A percentile compares a stretch with the other conserved stretches of the same genome.
phyloP scores from a whole-genome alignment of 1,140 invertebrate genomes.

The Thrips palmi region DNA sequence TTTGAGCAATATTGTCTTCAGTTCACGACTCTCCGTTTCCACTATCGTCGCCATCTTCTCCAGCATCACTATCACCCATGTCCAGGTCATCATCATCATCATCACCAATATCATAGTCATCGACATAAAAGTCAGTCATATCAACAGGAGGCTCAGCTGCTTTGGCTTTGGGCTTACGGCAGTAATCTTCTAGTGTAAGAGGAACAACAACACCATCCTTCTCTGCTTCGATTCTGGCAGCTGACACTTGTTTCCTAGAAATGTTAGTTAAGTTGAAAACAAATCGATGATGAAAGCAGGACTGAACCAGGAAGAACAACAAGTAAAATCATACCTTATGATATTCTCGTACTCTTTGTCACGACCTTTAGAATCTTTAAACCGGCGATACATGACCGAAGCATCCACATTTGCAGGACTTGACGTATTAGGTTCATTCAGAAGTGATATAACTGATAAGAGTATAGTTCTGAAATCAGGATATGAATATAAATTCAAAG shows the following conservation, averaged over 20 bases:
- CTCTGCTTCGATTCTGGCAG: constrained; percentile 84
- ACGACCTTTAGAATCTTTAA: constrained; percentile 93
- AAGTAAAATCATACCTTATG: constrained; percentile 52
- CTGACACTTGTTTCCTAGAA: constrained; percentile 86
- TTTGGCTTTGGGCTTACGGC: constrained; percentile 76
- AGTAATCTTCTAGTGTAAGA: constrained; percentile 94
- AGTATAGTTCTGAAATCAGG: constrained; percentile 78
- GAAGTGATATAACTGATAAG: constrained; percentile 91
- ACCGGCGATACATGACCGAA: constrained; percentile 97
- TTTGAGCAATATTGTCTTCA: no score
- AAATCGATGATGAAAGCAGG: no score
- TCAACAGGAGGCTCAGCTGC: constrained; percentile 57
- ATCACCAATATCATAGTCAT: constrained; percentile 69
- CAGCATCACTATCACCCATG: constrained; percentile 35
- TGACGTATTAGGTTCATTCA: constrained; percentile 99
- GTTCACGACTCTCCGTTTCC: constrained; percentile 48
- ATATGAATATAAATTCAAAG: constrained; percentile 13
- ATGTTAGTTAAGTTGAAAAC: not conserved
- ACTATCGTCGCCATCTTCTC: constrained; percentile 59
- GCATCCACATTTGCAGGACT: constrained; percentile 99
- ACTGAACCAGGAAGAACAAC: not conserved
- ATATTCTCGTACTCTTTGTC: constrained; percentile 99
- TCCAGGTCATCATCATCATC: constrained; percentile 47
- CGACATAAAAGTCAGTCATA: constrained; percentile 86
- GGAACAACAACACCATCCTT: constrained; percentile 94